Evolutionary conservation across 2,113 vertebrate genomes (phyloP), one percentile per base, ranked within the genome.

Genomic region (Periophthalmodon schlosseri): DNA sequence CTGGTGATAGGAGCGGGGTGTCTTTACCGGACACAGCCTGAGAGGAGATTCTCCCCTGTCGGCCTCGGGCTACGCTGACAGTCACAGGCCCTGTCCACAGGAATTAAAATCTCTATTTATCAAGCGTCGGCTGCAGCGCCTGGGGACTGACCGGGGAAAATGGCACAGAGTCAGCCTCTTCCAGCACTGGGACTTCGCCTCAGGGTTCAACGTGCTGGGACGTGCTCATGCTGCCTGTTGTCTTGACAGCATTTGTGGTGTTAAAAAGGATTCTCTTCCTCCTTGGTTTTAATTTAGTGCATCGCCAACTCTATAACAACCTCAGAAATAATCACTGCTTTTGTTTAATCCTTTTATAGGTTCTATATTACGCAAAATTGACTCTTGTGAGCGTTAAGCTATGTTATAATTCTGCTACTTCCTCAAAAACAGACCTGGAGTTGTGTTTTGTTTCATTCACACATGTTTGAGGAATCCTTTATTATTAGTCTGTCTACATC

Each of bases 61-160:
- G 7, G 83, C 85, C 86, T 76, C 68, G 20, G 87, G 87, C 80
- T 69, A 80, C 57, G 39, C 77, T 79, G 77, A 70, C 78, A 80
- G 79, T 82, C 85, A 28, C 71, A 68, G 78, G 21, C 39, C 74
- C 79, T 85, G 87, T 91, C 86, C 24, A 0, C 50, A 76, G 58
- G 81, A 90, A 91, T 91, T 87, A 87, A 76, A 82, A 75, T 85
- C 75, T 68, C 71, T 72, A 84, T 86, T 89, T 63, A 84, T 87
- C 84, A 84, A 76, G 68, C 28, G 24, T 74, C 11, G 39, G 70
- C 74, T 63, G 72, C 69, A 75, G 79, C 68, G 73, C 76, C 76
- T 28, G 12, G 77, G 86, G 70, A 85, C 36, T 33, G 76, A 69
- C 60, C 34, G 24, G 57, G 75, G 72, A 82, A 28, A 77, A 74